Evolutionary conservation across 64 coral and sea anemone species (phyloP), one percentile per base, ranked within the genome.

Genomic region (Anthopleura sola): DNA sequence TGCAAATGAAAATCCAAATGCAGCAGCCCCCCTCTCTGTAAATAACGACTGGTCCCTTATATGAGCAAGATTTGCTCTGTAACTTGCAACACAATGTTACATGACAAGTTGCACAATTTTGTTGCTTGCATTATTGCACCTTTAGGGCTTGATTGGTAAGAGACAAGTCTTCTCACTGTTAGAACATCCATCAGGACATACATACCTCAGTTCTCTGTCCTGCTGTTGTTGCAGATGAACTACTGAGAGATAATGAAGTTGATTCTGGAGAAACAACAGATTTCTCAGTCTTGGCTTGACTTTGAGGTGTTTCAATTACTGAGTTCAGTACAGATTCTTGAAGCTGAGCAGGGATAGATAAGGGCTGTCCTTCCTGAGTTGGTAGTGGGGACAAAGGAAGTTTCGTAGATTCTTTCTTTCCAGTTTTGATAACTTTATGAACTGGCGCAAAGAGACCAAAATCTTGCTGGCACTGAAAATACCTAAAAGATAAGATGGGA

Each of bases 361-460:
- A 60, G 31, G 82, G 32, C 19, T 23, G 20, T 39, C 82, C 84
- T 44, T 82, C 54, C 15, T 78, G 54, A 31, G 66, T 15, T 75
- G 71, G 88, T 1, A 20, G 89, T 69, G 55, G 53, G 12, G 76
- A 85, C 5, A 14, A 24, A 48, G 64, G 89, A 33, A 86, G 60
- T 86, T 78, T 91, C 7, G 39, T 38, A 62, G 89, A 49, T 81
- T 80, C 38, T 36, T 84, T 84, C 46, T 86, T 50, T 39, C 84
- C 85, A 80, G 89, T 86, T 21, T 60, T 60, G 18, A 81, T 79
- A 86, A 91, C 48, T 82, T 91, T 91, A 31, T 91, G 84, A 37
- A 91, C 75, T 68, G 89, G 89, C 36, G 89, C 89, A 86, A 91
- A 91, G 46, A 91, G 60, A 1, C 89, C 89, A 91, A 49, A 91